A percentile compares a stretch with the other conserved stretches of the same genome.
These are phyloP conservation scores for Caerostris extrusa DNA, from an alignment of 1,140 invertebrate genomes.

Conservation along the genomic window DNA sequence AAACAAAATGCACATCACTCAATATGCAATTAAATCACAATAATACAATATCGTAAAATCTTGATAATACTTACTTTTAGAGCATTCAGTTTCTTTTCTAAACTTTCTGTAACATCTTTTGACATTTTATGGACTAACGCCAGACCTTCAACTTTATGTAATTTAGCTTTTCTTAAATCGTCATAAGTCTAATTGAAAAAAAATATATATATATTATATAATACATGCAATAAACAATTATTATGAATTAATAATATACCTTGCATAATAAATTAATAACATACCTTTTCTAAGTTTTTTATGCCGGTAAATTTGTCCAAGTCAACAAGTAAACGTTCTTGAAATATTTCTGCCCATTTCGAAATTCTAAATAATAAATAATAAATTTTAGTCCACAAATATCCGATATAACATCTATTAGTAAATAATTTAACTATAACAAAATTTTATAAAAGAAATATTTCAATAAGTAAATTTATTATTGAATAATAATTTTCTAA, in stretches of 20 bases:
- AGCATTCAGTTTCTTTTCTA: conserved; percentile 69
- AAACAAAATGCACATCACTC: not conserved
- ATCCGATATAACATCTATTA: not conserved
- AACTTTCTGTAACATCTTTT: conserved; percentile 64
- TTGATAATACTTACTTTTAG: conserved; percentile 53
- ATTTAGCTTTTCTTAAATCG: conserved; percentile 68
- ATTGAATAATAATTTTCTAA: not conserved
- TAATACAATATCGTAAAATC: not conserved
- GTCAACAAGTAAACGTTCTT: conserved; percentile 39
- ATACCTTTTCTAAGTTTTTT: conserved; percentile 72
- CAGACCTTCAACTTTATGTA: conserved; percentile 65
- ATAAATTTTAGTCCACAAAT: not conserved
- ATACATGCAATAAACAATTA: not conserved
- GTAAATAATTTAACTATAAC: not conserved
- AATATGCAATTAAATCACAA: not conserved
- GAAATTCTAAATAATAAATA: conserved; percentile 50
- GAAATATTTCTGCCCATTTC: conserved; percentile 62
- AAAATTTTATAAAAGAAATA: not conserved
- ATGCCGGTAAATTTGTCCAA: conserved; percentile 72
- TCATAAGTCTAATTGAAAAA: conserved; percentile 61
- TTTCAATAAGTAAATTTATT: not conserved
- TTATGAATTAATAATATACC: not conserved
- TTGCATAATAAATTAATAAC: not conserved
- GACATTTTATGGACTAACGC: conserved; percentile 71
- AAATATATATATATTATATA: not conserved